Evolutionary conservation across 2,888 invertebrate species (phyloP), one percentile per base, ranked within the genome.

Genomic region (Thera obeliscata): DNA sequence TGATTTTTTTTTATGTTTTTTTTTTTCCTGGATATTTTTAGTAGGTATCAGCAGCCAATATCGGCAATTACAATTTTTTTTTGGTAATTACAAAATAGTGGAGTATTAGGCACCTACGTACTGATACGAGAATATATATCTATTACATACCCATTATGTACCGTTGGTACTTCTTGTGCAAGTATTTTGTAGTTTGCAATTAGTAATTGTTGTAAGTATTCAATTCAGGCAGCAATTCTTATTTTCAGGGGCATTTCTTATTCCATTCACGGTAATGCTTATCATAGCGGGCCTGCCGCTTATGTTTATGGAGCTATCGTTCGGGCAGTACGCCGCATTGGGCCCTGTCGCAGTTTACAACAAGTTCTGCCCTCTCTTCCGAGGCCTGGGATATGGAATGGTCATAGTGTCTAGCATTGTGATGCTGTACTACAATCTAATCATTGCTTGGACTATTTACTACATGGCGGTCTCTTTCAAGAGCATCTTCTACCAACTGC

Each of bases 291-390:
- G 97, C 6, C 90, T 97, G 64, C 97, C 97, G 38, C 94, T 97
- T 6, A 96, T 97, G 95, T 97, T 97, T 81, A 96, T 97, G 96
- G 97, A 97, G 85, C 90, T 97, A n/a, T 95, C 97, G 0, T 95
- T 98, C 71, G 97, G 97, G 0, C 97, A 98, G 85, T 98, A 96
- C 83, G 97, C 96, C 41, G 96, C 96, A 3, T 84, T 96, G 64
- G 96, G 96, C 8, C 97, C 97, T 0, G 96, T 97, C 12, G 96
- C 96, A 12, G 96, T 97, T 58, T 97, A 97, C 94, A 95, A 96
- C 78, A 95, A 96, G 78, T 96, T 97, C 84, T 97, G 96, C 74
- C 96, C 96, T 0, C 93, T 97, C 7, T 96, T 97, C 80, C 95
- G 95, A 73, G 96, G 96, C 8, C 87, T 96, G 11, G 96, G 96